These are phyloP conservation scores for Trypoxylon attenuatum DNA, from an alignment of 2,888 invertebrate genomes.

Conservation along the genomic window DNA sequence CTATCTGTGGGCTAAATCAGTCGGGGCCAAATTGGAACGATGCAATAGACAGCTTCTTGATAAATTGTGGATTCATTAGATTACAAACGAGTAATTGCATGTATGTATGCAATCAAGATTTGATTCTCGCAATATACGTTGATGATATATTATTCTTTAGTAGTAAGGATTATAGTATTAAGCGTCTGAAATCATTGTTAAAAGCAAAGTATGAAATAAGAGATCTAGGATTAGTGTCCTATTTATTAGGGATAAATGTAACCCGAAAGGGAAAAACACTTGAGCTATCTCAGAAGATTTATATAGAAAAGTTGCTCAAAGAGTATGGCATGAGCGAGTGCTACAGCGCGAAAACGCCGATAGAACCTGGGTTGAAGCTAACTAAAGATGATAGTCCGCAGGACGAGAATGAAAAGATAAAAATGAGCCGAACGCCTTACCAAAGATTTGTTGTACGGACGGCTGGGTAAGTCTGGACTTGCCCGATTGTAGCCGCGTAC, in stretches of 20 bases:
- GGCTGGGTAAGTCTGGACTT: too few species aligned
- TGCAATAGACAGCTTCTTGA: not conserved
- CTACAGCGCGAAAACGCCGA: not conserved
- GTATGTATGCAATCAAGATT: not conserved
- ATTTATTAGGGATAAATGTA: not conserved
- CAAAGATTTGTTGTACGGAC: too few species aligned
- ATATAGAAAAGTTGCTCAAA: not conserved
- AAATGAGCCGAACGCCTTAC: too few species aligned
- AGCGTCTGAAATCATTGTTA: not conserved
- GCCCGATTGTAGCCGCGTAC: too few species aligned
- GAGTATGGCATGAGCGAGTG: conserved; percentile 1
- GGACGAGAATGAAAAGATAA: not conserved
- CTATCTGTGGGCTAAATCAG: conserved; percentile 12
- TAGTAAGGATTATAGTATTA: not conserved
- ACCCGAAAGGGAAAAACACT: not conserved
- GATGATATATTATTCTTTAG: not conserved
- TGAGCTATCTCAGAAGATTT: not conserved
- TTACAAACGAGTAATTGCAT: not conserved
- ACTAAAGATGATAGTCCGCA: not conserved
- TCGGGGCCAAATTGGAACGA: conserved; percentile 11
- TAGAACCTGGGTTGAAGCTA: not conserved
- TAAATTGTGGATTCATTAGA: not conserved
- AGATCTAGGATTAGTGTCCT: not conserved
- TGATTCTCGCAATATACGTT: not conserved
- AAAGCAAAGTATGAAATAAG: not conserved